Percentiles rank a stretch among this genome's conserved stretches.
Evolutionary conservation across 2,888 invertebrate genomes (phyloP).

Genomic region (Stratiomys singularior): DNA sequence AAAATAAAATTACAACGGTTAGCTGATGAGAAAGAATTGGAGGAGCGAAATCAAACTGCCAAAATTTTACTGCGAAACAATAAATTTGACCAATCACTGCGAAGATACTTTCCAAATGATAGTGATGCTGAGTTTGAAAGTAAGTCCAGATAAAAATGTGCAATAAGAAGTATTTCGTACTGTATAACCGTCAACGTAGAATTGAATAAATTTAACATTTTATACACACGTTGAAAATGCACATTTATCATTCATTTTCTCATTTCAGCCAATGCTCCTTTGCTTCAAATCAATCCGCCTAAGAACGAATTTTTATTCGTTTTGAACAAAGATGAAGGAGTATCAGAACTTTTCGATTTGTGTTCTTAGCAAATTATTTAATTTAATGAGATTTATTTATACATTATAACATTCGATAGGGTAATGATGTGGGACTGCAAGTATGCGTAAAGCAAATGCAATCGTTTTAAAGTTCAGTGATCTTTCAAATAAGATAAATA

Average conservation of each 20-base stretch:
- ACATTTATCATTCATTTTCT: background rate
- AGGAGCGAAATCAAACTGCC: slow-evolving; percentile 58
- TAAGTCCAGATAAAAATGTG: slow-evolving; percentile 23
- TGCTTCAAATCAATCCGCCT: slow-evolving; percentile 62
- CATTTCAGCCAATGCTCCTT: slow-evolving; percentile 60
- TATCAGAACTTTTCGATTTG: slow-evolving; percentile 64
- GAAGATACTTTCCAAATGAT: slow-evolving; percentile 31
- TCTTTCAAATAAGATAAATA: background rate
- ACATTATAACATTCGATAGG: background rate
- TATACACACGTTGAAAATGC: too few relatives aligned
- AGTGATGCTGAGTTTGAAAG: slow-evolving; percentile 26
- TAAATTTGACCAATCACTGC: slow-evolving; percentile 42
- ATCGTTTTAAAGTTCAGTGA: background rate
- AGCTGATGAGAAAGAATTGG: background rate
- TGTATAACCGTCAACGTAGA: background rate
- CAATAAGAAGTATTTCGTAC: background rate
- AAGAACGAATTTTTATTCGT: slow-evolving; percentile 61
- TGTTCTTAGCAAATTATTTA: slow-evolving; percentile 17
- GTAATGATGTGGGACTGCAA: background rate
- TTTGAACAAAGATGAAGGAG: slow-evolving; percentile 61
- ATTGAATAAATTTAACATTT: too few relatives aligned
- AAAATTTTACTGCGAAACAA: slow-evolving; percentile 55
- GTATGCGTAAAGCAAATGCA: background rate
- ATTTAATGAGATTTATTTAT: background rate
- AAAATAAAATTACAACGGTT: slow-evolving; percentile 27